These are phyloP conservation scores for Pseudopodoces humilis DNA, from an alignment of 2,113 vertebrate species.

Conservation along the genomic window DNA sequence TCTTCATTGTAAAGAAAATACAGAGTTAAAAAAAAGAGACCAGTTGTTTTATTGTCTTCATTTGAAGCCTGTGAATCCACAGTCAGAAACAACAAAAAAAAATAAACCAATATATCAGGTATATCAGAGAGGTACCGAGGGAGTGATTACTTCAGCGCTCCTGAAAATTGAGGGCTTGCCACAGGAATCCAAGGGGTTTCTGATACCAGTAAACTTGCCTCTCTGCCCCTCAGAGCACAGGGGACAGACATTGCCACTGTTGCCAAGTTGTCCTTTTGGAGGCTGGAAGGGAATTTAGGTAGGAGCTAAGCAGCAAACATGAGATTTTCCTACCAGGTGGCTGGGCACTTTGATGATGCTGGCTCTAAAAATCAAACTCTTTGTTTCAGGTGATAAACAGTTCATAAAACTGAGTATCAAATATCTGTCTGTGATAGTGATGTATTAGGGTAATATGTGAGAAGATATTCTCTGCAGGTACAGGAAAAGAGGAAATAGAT, in stretches of 20 bases:
- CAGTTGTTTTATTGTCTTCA: neutral
- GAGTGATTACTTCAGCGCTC: neutral
- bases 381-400: neutral
- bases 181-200: neutral
- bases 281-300: neutral
- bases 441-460: no score
- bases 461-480: neutral
- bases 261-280: neutral
- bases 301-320: neutral
- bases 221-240: neutral
- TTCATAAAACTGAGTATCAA: neutral
- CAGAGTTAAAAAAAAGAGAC: neutral
- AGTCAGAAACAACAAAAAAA: neutral
- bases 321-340: neutral
- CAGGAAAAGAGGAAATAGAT: neutral
- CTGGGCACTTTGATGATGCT: neutral
- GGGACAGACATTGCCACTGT: rapidly evolving
- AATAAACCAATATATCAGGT: neutral
- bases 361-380: neutral
- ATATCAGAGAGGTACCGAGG: neutral
- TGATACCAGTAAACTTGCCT: neutral
- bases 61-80: neutral
- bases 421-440: rapidly evolving
- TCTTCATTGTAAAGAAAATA: neutral
- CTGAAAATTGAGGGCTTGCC: neutral